Base-by-base conservation (phyloP, 2,797 vertebrate genomes). In the Anguilla megastoma region DNA sequence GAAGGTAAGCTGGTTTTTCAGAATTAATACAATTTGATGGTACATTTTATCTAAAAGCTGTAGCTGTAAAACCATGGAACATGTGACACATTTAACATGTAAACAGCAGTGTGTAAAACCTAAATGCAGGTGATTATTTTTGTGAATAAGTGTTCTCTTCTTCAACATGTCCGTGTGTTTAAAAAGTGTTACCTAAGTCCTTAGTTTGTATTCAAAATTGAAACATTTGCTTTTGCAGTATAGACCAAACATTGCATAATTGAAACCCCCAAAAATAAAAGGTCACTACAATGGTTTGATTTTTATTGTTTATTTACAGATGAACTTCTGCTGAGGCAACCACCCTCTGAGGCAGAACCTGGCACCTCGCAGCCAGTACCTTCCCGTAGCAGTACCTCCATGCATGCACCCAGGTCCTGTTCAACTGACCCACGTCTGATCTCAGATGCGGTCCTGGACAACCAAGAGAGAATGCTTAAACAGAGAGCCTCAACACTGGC, bases 141-240 rank as follows among this genome's bases (percentile, higher is more conserved):
- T 63, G 18, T 63, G 18, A 58, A 58, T 58, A 18, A 10, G 56
- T 58, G 36, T 41, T 41, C 36, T 52, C 14, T 21, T 63, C 58
- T 63, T 18, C 58, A 63, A 63, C 58, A 63, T 21, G 58, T 63
- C 58, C 50, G 10, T 52, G 50, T 10, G 50, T 52, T 41, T 52
- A 52, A 52, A 52, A 52, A 52, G 50, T 52, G 58, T 0, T 63
- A 63, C 58, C 14, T 52, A n/a, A 8, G 69, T 85, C 30, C 84
- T 63, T 85, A 85, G 56, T 85, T 85, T 63, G 84, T 36, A 60
- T 85, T 85, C 27, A 85, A 60, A 85, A 85, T 85, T 0, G 21
- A 85, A 85, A 36, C 56, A 36, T 85, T 85, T 85, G 84, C 84
- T 85, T 85, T 85, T 85, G 54, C 84, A 33, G 84, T 60, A 60